Conservation (phyloP, 2,113 vertebrate genomes). For the Cinclus cinclus region DNA sequence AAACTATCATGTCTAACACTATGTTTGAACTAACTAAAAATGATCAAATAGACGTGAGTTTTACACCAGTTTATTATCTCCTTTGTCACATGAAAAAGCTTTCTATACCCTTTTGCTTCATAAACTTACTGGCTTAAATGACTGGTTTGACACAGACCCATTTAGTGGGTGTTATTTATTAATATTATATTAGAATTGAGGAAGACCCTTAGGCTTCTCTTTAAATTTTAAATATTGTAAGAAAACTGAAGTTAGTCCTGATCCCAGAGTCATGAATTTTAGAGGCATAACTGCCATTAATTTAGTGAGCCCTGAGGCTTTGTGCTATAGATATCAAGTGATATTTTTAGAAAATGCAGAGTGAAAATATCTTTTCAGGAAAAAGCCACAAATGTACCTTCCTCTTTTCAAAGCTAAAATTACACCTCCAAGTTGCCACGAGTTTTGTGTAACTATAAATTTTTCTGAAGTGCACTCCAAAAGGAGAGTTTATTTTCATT, state of each 20-base stretch:
- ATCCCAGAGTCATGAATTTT: constrained; percentile 3
- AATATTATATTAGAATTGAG: not conserved
- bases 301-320: not conserved
- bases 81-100: not conserved
- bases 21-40: not conserved
- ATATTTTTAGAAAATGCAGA: not conserved
- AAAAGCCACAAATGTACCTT: not conserved
- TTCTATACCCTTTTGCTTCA: not conserved
- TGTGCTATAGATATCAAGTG: not conserved
- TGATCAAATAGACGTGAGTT: not conserved
- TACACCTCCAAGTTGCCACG: not conserved
- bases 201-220: not conserved
- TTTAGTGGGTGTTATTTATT: constrained; percentile 20
- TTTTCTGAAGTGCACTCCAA: not conserved
- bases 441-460: not conserved
- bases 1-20: not conserved
- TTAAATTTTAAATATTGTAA: constrained; percentile 27
- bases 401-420: not conserved
- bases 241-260: not conserved
- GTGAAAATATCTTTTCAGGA: not conserved
- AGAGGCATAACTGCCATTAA: not conserved
- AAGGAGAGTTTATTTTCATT: not conserved
- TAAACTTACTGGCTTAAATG: not conserved
- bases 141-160: not conserved
- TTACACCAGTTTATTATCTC: not conserved